Evolutionary conservation across 2,888 invertebrate species (phyloP), one percentile per base, ranked within the genome.

Genomic region (Harpalus rubripes): DNA sequence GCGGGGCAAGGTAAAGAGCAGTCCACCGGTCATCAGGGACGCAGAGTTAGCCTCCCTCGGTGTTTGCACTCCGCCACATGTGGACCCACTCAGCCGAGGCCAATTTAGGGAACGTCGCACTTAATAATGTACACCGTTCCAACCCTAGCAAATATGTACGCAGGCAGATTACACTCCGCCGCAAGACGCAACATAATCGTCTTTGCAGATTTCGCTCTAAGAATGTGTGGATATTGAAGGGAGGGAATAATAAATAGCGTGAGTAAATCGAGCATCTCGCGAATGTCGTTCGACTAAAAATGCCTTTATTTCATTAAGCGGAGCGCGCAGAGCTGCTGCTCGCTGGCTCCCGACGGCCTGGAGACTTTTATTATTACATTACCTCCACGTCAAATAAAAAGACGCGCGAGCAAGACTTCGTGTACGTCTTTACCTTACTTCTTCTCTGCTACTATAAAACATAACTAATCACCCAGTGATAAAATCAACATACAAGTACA

Each of bases 311-410:
- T 81, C 81, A 81, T 81, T 81, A 81, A 58, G 56, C 68, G 68
- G 15, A 81, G 81, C 61, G 63, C 16, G 41, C n/a, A 41, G 26
- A n/a, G 61, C 39, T 39, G 16, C 74, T 65, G 78, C 56, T 59
- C 32, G 59, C 15, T 16, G 58, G 61, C 39, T 80, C 80, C 61
- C 80, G 59, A 56, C 68, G 68, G 81, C 52, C 26, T 10, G 68
- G 72, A 81, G 81, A 81, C 81, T 81, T 81, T 81, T 81, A 81
- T 81, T 81, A 81, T 81, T 81, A 56, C 81, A 81, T 81, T 81
- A 81, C 81, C 81, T 81, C 68, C 68, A 81, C 72, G 68, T 81
- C 68, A 81, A 56, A 81, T 44, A 81, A 68, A 81, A 81, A 81
- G 68, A 81, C 68, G 44, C 68, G 44, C 44, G 44, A 52, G 44